Conservation (phyloP, 64 coral and sea anemone genomes). For the Montipora sp. region DNA sequence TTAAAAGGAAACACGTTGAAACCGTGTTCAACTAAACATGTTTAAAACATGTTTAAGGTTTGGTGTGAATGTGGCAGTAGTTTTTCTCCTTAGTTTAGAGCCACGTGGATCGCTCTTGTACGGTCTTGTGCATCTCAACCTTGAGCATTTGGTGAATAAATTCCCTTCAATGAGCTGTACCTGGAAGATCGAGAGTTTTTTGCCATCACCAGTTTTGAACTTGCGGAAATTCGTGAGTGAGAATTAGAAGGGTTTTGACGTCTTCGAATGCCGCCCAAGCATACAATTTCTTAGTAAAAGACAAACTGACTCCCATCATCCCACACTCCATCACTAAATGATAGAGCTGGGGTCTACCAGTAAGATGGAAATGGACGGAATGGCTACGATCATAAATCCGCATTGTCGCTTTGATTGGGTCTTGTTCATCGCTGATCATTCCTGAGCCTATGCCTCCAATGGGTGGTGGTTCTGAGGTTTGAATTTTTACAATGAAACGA, state of each 20-base stretch:
- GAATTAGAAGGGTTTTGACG: constrained; percentile 28
- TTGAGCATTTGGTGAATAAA: no score
- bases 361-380: neutral
- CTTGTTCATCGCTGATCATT: neutral
- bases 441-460: neutral
- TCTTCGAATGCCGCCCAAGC: constrained; percentile 51
- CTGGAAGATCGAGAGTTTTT: no score
- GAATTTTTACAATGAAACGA: constrained; percentile 48
- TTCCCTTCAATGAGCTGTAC: no score
- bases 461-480: neutral
- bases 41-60: no score
- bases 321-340: constrained; percentile 36
- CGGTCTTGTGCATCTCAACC: no score
- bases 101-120: no score
- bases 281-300: constrained; percentile 30
- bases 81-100: no score
- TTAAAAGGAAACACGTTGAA: no score
- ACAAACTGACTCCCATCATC: constrained; percentile 9
- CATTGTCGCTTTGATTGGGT: neutral
- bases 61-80: no score
- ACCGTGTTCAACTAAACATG: no score
- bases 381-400: constrained; percentile 33
- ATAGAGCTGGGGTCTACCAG: neutral
- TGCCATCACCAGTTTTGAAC: constrained; percentile 28
- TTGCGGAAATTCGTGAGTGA: constrained; percentile 35